Base-by-base conservation (phyloP, 2,113 vertebrate species). In the Papio anubis region DNA sequence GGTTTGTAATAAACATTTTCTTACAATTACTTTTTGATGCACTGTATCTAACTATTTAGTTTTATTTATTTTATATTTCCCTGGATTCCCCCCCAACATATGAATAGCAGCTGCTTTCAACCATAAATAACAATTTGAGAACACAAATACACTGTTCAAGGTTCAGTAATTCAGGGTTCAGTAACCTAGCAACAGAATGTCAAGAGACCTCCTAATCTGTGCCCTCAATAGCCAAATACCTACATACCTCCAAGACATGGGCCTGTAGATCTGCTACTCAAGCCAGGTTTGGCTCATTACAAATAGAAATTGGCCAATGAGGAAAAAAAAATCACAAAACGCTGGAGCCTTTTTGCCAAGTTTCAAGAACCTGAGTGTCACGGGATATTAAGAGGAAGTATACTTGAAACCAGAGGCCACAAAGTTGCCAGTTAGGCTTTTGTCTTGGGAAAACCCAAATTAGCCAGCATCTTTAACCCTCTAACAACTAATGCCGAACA, bases 91-190 rank as follows among this genome's bases (percentile, higher is more conserved):
- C 55, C 55, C 48, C 11, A 35, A 9, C 82, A 61, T 68, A 92
- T 73, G 57, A 23, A 59, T 59, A 76, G 76, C 72, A 73, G 78
- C 91, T 96, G 40, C 40, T 96, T 89, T 92, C 68, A 95, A 94
- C 52, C 94, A 93, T 48, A 90, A 93, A 84, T 85, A 93, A 96
- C 50, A 59, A 91, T 88, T 97, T 90, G 40, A 57, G 88, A 96
- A 96, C 0, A 96, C 3, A 96, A 95, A 66, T 73, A 72, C 23
- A 78, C 6, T 83, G 38, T 55, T 57, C 70, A 81, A 75, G 72
- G 82, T 68, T 57, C 64, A 72, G 90, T 57, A 81, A 86, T 66
- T 84, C 75, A 90, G 87, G 83, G 95, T 79, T 93, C 48, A 35
- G 83, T 32, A 96, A 81, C 90, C 85, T 52, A 43, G 76, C 21